Percentiles rank a stretch among this genome's conserved stretches.
Conservation (phyloP, 1,140 invertebrate genomes). For the Drosophila sechellia region DNA sequence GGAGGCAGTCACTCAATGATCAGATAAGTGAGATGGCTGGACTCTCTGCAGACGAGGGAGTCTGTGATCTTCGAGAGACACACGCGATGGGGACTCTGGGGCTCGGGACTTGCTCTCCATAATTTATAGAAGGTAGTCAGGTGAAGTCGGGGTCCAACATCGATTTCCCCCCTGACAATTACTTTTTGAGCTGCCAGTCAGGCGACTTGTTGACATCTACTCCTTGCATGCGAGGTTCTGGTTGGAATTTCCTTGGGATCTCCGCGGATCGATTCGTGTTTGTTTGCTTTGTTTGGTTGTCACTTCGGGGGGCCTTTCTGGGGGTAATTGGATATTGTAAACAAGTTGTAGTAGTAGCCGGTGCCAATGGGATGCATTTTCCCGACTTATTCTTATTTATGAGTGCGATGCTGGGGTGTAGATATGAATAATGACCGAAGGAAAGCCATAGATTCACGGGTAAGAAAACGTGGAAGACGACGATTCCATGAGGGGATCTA, state of each 20-base stretch:
- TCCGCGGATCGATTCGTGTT: conserved; percentile 31
- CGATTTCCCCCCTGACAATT: conserved; percentile 60
- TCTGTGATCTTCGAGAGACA: conserved; percentile 14
- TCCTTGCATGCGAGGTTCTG: conserved; percentile 40
- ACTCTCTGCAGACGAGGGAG: conserved; percentile 24
- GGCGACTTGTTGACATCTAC: conserved; percentile 75
- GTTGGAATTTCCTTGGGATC: conserved; percentile 32
- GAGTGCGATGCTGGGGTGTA: conserved; percentile 53
- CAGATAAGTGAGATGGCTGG: conserved; percentile 51
- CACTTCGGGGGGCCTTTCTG: conserved; percentile 62
- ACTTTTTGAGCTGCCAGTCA: conserved; percentile 75
- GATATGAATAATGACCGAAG: conserved; percentile 65
- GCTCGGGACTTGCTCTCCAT: conserved; percentile 59
- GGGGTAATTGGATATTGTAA: conserved; percentile 80
- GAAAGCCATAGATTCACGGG: conserved; percentile 56
- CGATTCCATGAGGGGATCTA: too few relatives aligned
- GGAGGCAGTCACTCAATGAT: conserved; percentile 58
- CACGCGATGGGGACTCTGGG: conserved; percentile 31
- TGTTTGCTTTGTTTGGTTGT: conserved; percentile 41
- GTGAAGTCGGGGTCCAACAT: conserved; percentile 62
- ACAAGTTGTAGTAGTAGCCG: conserved; percentile 63
- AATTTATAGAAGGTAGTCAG: conserved; percentile 81
- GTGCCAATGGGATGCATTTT: conserved; percentile 36
- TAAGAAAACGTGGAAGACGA: too few relatives aligned
- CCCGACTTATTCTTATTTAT: conserved; percentile 47